A percentile compares a stretch with the other conserved stretches of the same genome.
These are phyloP conservation scores for Aegithalos caudatus DNA, from an alignment of 2,113 vertebrate species.

Conservation along the genomic window DNA sequence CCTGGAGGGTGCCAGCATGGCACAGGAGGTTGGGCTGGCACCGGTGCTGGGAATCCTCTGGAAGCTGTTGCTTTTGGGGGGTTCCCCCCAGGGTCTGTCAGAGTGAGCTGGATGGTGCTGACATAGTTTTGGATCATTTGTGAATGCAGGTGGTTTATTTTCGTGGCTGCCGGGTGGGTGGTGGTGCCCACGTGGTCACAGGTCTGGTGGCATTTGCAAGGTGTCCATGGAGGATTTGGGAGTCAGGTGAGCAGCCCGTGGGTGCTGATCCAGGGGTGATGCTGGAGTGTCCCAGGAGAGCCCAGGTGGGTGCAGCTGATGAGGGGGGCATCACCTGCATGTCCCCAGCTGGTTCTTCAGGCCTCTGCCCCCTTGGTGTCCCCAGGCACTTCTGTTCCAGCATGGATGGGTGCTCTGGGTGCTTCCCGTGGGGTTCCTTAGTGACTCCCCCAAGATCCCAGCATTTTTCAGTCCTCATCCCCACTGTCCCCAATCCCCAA, in stretches of 20 bases:
- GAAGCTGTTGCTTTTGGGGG: not conserved
- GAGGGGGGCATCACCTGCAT: fast-evolving
- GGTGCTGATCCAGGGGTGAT: not conserved
- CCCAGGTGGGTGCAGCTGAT: not conserved
- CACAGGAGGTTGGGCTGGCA: not conserved
- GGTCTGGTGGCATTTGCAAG: not conserved
- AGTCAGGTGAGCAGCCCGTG: fast-evolving
- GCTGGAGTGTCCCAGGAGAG: not conserved
- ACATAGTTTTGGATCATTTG: fast-evolving
- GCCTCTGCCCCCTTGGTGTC: not conserved
- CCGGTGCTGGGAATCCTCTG: not conserved
- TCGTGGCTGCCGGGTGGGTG: not conserved
- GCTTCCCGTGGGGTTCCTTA: conserved; percentile 5
- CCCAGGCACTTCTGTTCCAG: conserved; percentile 39
- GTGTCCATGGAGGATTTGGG: fast-evolving
- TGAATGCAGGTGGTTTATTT: not conserved
- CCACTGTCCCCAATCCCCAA: not conserved
- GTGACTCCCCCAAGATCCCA: not conserved
- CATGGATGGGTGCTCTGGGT: conserved; percentile 34
- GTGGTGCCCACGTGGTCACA: fast-evolving
- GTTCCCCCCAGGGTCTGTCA: not conserved
- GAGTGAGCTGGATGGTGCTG: not conserved
- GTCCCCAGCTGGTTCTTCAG: not conserved
- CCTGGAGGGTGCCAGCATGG: not conserved
- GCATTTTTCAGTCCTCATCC: not conserved